A percentile compares a stretch with the other conserved stretches of the same genome.
Evolutionary conservation across 2,113 vertebrate species (phyloP).

Genomic region (Pseudorectes ferrugineus): DNA sequence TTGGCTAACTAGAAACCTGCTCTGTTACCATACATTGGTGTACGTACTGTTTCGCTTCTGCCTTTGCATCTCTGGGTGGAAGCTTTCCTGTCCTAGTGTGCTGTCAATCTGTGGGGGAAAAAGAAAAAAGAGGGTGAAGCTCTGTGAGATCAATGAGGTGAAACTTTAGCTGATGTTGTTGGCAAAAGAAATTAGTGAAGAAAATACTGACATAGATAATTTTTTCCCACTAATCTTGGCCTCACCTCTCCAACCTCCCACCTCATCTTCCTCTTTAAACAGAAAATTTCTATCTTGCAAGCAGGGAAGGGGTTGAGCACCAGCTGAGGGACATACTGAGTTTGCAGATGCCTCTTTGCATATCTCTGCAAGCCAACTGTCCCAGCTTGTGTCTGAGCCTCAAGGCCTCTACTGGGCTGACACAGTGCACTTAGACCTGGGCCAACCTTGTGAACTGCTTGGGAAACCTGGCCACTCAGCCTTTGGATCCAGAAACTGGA

Average conservation of each 20-base stretch:
- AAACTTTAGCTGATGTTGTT: background rate
- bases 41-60: conserved; percentile 59
- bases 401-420: accelerated
- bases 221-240: background rate
- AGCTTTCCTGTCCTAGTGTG: background rate
- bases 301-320: background rate
- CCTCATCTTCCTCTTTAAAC: background rate
- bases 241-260: background rate
- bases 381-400: background rate
- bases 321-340: background rate
- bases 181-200: background rate
- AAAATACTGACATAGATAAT: background rate
- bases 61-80: background rate
- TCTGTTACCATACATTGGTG: background rate
- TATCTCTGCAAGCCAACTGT: background rate
- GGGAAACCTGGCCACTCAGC: background rate
- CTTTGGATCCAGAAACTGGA: background rate
- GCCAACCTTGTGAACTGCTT: background rate
- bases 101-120: background rate
- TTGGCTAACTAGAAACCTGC: background rate
- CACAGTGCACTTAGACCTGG: background rate
- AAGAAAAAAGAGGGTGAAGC: background rate
- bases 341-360: background rate
- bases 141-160: background rate
- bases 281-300: background rate